Conservation (phyloP, 2,113 vertebrate species). For the Tragelaphus strepsiceros region DNA sequence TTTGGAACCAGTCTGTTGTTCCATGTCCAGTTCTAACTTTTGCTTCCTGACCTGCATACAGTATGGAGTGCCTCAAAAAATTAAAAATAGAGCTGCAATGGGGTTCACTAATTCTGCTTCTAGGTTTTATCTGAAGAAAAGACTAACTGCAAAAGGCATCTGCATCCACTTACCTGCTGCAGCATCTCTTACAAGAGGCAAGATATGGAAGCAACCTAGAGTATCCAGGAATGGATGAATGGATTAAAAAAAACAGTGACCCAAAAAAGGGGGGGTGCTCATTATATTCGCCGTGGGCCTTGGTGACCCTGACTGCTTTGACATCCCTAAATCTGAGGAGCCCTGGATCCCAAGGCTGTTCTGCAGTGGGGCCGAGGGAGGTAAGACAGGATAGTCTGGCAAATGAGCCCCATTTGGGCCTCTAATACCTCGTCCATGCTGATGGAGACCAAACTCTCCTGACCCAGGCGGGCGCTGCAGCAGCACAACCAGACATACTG, state of each 20-base stretch:
- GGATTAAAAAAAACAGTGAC: neutral
- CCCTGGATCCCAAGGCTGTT: neutral
- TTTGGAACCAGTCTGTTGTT: too few species aligned
- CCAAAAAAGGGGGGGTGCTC: neutral
- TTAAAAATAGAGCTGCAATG: neutral
- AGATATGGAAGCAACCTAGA: neutral
- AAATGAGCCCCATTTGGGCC: neutral
- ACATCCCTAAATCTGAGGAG: neutral
- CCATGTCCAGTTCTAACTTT: too few species aligned
- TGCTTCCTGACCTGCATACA: neutral
- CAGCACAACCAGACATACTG: neutral
- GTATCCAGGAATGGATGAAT: neutral
- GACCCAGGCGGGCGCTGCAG: rapidly evolving
- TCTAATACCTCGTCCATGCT: neutral
- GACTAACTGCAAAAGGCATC: neutral
- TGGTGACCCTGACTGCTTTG: neutral
- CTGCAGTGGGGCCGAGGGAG: neutral
- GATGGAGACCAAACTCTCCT: neutral
- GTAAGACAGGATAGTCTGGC: neutral
- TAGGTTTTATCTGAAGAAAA: neutral
- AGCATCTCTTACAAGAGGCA: neutral
- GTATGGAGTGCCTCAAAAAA: neutral
- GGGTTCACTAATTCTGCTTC: neutral
- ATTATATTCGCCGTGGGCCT: neutral
- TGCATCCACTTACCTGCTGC: neutral